Evolutionary conservation across 2,888 invertebrate species (phyloP).

Genomic region (Gordius sp.): DNA sequence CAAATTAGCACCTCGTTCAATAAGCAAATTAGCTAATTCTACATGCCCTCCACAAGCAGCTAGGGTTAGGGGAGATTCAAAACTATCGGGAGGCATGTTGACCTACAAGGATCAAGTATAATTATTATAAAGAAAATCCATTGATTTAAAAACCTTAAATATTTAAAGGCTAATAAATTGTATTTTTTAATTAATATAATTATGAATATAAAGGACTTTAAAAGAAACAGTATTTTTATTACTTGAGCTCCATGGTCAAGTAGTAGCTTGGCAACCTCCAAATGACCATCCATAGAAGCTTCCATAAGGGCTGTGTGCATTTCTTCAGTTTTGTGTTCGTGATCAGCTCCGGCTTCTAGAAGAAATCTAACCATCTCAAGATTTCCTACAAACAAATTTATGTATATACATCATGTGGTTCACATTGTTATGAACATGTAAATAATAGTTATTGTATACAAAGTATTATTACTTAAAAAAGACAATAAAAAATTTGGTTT

Average conservation of each 20-base stretch:
- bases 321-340: conserved; percentile 95
- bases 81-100: conserved; percentile 96
- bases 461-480: no score
- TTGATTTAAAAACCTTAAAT: conserved; percentile 6
- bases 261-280: conserved; percentile 73
- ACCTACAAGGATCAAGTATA: conserved; percentile 33
- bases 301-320: conserved; percentile 99
- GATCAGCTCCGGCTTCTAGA: conserved; percentile 72
- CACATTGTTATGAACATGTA: no score
- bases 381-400: conserved; percentile 36
- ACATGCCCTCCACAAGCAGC: conserved; percentile 97
- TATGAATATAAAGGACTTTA: neutral
- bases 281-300: conserved; percentile 97
- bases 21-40: conserved; percentile 69
- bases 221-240: conserved; percentile 17
- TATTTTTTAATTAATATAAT: neutral
- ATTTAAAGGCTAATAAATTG: neutral
- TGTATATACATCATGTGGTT: no score
- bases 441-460: no score
- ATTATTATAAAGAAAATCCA: conserved; percentile 6
- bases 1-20: conserved; percentile 86
- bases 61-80: conserved; percentile 85
- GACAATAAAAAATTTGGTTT: no score
- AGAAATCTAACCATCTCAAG: conserved; percentile 86
- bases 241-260: conserved; percentile 82